Percentiles rank a stretch among this genome's conserved stretches.
Evolutionary conservation across 2,113 vertebrate species (phyloP).

Genomic region (Circaetus gallicus): DNA sequence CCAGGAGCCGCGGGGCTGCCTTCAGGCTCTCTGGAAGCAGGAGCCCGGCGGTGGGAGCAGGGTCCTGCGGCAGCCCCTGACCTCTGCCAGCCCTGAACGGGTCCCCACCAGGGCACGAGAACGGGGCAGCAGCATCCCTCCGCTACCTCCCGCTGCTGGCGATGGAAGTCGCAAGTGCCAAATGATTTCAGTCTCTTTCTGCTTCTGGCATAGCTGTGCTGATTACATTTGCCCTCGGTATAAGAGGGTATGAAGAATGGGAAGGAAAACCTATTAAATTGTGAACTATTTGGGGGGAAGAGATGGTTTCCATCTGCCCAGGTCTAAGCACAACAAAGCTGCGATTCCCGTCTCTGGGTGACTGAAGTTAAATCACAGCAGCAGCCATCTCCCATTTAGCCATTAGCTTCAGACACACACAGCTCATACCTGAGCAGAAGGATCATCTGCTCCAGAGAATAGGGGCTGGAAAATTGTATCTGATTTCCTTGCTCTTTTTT

Average conservation of each 20-base stretch:
- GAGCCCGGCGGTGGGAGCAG: background rate
- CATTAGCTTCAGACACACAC: background rate
- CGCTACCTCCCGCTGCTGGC: background rate
- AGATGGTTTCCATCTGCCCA: background rate
- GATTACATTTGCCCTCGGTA: background rate
- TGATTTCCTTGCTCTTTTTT: background rate
- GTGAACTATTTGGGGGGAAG: background rate
- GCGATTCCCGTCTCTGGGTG: background rate
- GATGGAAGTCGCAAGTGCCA: background rate
- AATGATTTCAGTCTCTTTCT: background rate
- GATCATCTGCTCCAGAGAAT: background rate
- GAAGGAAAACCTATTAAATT: background rate
- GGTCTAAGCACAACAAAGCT: background rate
- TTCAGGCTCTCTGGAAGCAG: background rate
- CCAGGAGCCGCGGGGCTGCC: fast-evolving
- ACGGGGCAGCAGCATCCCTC: background rate
- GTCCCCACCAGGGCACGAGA: background rate
- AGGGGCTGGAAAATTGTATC: background rate
- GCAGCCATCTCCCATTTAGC: background rate
- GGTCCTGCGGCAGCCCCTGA: background rate
- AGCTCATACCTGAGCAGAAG: background rate
- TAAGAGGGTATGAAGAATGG: background rate
- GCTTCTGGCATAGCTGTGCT: background rate
- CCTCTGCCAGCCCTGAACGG: background rate
- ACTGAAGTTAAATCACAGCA: background rate